A percentile compares a stretch with the other conserved stretches of the same genome.
Evolutionary conservation across 1,140 invertebrate species (phyloP).

Genomic region (Grapholita molesta): DNA sequence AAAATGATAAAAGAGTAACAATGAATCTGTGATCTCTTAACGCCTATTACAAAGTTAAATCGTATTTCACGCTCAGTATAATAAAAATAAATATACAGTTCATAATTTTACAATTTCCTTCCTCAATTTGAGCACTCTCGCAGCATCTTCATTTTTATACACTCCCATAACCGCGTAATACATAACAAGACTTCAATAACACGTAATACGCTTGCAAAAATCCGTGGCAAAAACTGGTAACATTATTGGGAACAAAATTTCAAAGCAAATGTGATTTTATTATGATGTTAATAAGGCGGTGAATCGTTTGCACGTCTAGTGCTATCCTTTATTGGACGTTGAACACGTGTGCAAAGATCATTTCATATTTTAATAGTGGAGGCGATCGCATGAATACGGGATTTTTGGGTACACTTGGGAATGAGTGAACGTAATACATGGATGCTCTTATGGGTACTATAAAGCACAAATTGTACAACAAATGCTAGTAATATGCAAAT

Average conservation of each 20-base stretch:
- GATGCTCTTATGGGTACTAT: neutral
- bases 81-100: neutral
- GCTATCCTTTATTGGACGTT: neutral
- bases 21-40: no score
- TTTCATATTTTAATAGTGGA: constrained; percentile 16
- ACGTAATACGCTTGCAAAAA: constrained; percentile 2
- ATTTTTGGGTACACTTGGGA: constrained; percentile 10
- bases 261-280: neutral
- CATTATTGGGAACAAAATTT: neutral
- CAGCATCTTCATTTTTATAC: neutral
- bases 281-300: neutral
- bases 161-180: neutral
- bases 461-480: neutral
- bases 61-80: neutral
- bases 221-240: neutral
- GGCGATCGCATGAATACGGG: constrained; percentile 9
- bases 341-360: constrained; percentile 10
- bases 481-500: neutral
- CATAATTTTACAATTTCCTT: neutral
- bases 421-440: constrained; percentile 12
- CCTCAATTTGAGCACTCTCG: neutral
- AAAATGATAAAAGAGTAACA: no score
- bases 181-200: neutral
- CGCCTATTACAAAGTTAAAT: neutral
- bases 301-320: neutral